A percentile compares a stretch with the other conserved stretches of the same genome.
Evolutionary conservation across 2,797 vertebrate species (phyloP).

Genomic region (Ispidina lecontei): DNA sequence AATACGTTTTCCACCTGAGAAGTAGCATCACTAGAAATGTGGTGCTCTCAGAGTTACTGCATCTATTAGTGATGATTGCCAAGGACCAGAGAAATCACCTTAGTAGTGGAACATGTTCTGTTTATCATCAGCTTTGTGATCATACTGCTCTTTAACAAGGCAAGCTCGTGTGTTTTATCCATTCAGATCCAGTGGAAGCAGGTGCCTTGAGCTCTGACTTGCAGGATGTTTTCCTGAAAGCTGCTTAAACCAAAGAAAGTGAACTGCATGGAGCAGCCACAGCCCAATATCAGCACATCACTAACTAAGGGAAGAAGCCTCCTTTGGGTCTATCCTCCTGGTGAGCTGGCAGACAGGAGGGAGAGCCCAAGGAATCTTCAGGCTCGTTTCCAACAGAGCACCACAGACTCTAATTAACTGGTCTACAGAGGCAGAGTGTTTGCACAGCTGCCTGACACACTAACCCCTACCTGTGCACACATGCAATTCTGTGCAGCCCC

Average conservation of each 20-base stretch:
- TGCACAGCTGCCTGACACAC: background rate
- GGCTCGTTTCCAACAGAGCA: background rate
- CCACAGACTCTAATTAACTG: background rate
- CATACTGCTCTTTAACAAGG: background rate
- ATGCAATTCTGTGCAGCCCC: background rate
- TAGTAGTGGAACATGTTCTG: background rate
- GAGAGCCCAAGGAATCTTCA: background rate
- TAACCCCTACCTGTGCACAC: accelerated
- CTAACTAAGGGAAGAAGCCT: background rate
- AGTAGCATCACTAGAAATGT: background rate
- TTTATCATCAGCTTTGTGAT: background rate
- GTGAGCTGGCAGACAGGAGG: background rate
- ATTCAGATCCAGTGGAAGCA: background rate
- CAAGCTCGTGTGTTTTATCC: background rate
- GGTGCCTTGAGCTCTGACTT: background rate
- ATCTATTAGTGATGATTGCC: background rate
- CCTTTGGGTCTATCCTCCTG: background rate
- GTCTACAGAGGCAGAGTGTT: background rate
- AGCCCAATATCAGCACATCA: background rate
- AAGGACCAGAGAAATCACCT: background rate
- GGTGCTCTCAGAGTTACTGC: background rate
- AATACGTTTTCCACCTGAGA: background rate
- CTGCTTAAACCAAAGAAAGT: background rate
- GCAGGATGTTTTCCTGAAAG: background rate
- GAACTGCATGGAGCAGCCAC: accelerated